Percentiles rank a stretch among this genome's conserved stretches.
Evolutionary conservation across 2,113 vertebrate species (phyloP).

Genomic region (Oryzias celebensis): DNA sequence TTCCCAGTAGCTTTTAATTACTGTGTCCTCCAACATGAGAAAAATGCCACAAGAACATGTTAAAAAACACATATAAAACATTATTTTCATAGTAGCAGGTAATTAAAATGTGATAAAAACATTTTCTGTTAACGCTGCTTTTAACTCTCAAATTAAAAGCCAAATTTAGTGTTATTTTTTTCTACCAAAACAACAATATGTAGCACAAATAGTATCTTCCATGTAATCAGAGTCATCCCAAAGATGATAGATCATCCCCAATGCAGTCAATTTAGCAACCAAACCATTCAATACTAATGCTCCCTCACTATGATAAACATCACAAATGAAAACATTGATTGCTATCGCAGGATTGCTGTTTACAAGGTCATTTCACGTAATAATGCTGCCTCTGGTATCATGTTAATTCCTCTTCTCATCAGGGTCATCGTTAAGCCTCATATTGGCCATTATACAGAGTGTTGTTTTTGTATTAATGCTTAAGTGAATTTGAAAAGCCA

Average conservation of each 20-base stretch:
- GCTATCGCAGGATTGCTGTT: constrained; percentile 41
- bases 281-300: constrained; percentile 38
- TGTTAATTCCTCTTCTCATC: constrained; percentile 37
- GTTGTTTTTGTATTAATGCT: constrained; percentile 17
- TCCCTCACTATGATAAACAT: constrained; percentile 52
- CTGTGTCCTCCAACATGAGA: no score
- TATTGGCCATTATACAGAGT: constrained; percentile 26
- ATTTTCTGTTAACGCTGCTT: no score
- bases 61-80: no score
- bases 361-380: constrained; percentile 53
- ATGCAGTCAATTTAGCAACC: constrained; percentile 53
- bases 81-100: no score
- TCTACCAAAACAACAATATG: no score
- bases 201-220: no score
- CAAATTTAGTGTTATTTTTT: no score
- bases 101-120: no score
- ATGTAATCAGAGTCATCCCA: neutral
- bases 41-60: no score
- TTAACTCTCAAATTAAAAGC: no score
- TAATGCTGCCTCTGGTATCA: constrained; percentile 19
- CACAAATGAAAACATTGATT: constrained; percentile 52
- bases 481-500: constrained; percentile 24
- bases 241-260: constrained; percentile 35
- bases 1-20: no score
- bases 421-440: constrained; percentile 32